Base-by-base conservation (phyloP, 2,888 invertebrate species). In the Ichneumon xanthorius region DNA sequence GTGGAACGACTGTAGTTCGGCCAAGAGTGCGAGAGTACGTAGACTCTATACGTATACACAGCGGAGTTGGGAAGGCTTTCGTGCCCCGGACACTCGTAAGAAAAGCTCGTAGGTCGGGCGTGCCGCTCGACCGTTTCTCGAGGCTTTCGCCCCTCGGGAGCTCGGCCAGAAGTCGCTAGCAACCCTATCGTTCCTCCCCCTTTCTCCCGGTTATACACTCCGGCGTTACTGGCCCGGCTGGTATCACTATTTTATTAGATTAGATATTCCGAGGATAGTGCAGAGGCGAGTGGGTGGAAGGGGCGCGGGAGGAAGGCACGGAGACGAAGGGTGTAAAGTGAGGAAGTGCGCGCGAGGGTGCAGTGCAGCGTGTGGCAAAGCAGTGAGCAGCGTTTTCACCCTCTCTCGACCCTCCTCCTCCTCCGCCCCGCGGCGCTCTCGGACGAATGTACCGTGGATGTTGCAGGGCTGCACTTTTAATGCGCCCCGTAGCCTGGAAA, bases 181-280 rank as follows among this genome's bases (percentile, higher is more conserved):
- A 55, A 37, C 19, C 61, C 55, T 45, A 45, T 45, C 45, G 45
- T 45, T 26, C 22, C 61, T 58, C 50, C 40, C n/a, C 19, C 65
- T 68, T 53, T 73, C 48, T 40, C n/a, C 30, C 19, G 75, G 48
- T 70, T 78, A 33, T 63, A 48, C 30, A 11, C 40, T 72, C 14
- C 50, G 26, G 22, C 76, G 68, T 55, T 82, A 73, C 70, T 48
- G 22, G 30, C 61, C 63, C n/a, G 61, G 26, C 67, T 76, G 70
- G 73, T 88, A 89, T 89, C 85, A 88, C 88, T 88, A 89, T 91
- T 90, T 91, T 89, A 90, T 89, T 85, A 86, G 88, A 89, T 90
- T 80, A 88, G 87, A 88, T 87, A 89, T 87, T 88, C 88, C 85
- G 80, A 26, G 58, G 75, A 72, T 73, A 40, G 77, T 55, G 45